Base-by-base conservation (phyloP, 2,888 invertebrate genomes). In the Trissolcus brochymenae region DNA sequence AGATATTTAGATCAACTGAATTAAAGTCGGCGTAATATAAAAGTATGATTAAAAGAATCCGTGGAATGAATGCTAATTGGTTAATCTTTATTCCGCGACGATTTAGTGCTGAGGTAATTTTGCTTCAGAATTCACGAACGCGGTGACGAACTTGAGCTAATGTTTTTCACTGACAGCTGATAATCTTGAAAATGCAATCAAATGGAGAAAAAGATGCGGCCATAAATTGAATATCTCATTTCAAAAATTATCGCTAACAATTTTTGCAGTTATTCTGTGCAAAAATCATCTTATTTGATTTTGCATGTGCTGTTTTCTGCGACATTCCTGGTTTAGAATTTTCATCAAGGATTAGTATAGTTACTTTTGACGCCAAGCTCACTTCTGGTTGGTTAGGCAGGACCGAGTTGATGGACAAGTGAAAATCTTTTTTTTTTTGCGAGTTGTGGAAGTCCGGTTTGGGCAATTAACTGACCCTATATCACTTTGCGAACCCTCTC, bases 391-490 rank as follows among this genome's bases (percentile, higher is more conserved):
- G n/a, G 64, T 60, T 76, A 61, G 41, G 9, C 54, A 11, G 35
- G 54, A 59, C 25, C 49, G 43, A 43, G 4, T 59, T 55, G 13
- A 46, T 49, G 21, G 54, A 16, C 49, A 19, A 40, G 64, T 65
- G 60, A 64, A 54, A 64, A 59, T 62, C 55, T 76, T 79, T 79
- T 78, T 80, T 21, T 21, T 81, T 17, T 6, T 81, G 79, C 80
- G 80, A 81, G 70, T 76, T 21, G 62, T 66, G 65, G 59, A 65
- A 78, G 67, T 56, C 68, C 75, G 64, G 70, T 60, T 50, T 59
- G 57, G 79, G 54, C 81, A 83, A 83, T 81, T 82, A 82, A 81
- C 80, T 74, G 67, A 80, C 81, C 80, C 79, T 72, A 79, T 82
- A 81, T 81, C 81, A 79, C 79, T 81, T 81, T 80, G 79, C 80